A percentile compares a stretch with the other conserved stretches of the same genome.
phyloP scores from a whole-genome alignment of 1,140 invertebrate genomes.

The Cryptotermes secundus region DNA sequence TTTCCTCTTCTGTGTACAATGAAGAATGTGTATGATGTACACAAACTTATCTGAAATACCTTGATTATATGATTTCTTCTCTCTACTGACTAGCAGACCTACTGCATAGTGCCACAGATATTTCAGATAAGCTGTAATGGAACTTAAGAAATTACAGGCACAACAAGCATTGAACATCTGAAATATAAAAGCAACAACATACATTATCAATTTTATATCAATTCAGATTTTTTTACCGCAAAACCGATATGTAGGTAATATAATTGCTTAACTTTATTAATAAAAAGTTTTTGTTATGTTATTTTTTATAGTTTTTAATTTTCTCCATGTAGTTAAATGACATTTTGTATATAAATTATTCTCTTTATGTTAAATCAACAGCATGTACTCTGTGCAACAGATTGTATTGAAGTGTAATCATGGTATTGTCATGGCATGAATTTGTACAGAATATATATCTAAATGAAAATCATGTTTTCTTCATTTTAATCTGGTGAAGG shows the following conservation, averaged over 20 bases:
- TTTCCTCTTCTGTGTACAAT: not conserved
- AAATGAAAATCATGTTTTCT: not conserved
- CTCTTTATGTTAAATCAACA: slow-evolving; percentile 10
- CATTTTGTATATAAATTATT: slow-evolving; percentile 19
- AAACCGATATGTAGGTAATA: not conserved
- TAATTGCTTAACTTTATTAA: not conserved
- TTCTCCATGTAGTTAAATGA: not conserved
- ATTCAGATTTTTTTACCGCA: slow-evolving; percentile 14
- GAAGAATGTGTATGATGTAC: not conserved
- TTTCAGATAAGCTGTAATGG: not conserved
- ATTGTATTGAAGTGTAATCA: slow-evolving; percentile 4
- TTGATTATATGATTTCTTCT: not conserved
- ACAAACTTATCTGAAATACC: not conserved
- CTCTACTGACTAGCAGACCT: not conserved
- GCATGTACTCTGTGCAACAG: not conserved
- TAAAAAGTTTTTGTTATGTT: not conserved
- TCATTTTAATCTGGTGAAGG: not conserved
- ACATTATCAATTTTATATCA: slow-evolving; percentile 3
- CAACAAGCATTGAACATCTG: not conserved
- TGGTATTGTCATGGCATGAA: not conserved
- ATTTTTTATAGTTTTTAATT: slow-evolving; percentile 1
- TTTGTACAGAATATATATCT: slow-evolving; percentile 12
- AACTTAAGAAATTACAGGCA: not conserved
- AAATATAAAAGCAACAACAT: not conserved
- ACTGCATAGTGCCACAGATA: not conserved